Conservation (phyloP, 2,113 vertebrate species). For the Sporophila hypoxantha region DNA sequence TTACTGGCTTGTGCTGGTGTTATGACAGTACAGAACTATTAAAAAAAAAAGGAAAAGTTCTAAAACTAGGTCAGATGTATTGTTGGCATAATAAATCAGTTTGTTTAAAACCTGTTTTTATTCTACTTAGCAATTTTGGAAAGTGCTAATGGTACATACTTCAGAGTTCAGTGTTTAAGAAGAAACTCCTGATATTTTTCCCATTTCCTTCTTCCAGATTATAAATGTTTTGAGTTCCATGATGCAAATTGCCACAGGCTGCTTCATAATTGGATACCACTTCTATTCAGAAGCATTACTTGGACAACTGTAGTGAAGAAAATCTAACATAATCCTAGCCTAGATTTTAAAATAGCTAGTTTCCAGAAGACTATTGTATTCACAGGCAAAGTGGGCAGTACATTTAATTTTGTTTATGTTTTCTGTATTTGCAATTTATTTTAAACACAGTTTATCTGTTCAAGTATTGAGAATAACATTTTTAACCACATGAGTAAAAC, state of each 20-base stretch:
- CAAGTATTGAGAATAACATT: background rate
- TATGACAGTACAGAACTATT: constrained; percentile 1
- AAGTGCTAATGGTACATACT: background rate
- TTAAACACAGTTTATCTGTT: background rate
- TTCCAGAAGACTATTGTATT: background rate
- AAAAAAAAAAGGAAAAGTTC: background rate
- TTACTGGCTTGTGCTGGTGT: constrained; percentile 1
- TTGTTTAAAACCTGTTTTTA: background rate
- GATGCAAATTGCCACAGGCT: background rate
- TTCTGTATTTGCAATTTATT: background rate
- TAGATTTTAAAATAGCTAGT: background rate
- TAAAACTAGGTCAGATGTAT: constrained; percentile 26
- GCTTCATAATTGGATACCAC: background rate
- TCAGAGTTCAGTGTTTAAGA: background rate
- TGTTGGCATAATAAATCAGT: constrained; percentile 30
- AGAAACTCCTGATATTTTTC: background rate
- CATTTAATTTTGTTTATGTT: background rate
- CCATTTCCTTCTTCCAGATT: background rate
- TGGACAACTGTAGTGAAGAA: background rate
- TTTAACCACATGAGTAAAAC: background rate
- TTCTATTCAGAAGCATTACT: background rate
- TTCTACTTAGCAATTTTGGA: background rate
- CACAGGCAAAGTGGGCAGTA: background rate
- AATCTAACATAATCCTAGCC: background rate
- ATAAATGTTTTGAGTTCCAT: background rate